Evolutionary conservation across 2,113 vertebrate genomes (phyloP).

Genomic region (Phainopepla nitens): DNA sequence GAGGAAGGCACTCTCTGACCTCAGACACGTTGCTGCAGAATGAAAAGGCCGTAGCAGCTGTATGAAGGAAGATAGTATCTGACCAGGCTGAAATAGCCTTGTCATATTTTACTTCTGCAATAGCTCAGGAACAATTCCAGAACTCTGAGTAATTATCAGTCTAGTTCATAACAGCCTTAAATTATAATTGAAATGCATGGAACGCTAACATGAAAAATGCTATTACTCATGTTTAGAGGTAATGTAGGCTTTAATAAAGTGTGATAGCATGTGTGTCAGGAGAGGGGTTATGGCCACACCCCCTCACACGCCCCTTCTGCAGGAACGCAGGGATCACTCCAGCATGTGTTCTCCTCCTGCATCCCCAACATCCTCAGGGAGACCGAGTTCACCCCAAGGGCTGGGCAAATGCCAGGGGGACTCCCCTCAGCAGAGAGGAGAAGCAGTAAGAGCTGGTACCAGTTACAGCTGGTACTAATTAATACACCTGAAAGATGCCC

Average conservation of each 20-base stretch:
- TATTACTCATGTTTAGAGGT: background rate
- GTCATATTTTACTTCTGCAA: background rate
- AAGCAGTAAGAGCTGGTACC: background rate
- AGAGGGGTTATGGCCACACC: background rate
- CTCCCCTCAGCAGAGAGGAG: background rate
- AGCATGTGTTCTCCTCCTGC: background rate
- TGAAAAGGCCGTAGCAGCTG: constrained; percentile 30
- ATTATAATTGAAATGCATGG: background rate
- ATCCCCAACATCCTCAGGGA: accelerated
- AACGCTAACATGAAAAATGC: background rate
- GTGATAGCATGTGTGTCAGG: background rate
- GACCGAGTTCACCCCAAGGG: background rate
- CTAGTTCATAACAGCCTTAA: background rate
- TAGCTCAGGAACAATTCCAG: background rate
- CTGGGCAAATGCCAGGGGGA: background rate
- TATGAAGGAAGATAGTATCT: background rate
- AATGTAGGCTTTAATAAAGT: background rate
- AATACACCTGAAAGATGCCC: constrained; percentile 8
- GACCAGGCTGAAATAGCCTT: background rate
- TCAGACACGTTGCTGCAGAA: constrained; percentile 27
- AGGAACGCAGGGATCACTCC: background rate
- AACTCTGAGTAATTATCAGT: background rate
- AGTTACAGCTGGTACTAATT: background rate
- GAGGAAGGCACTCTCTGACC: constrained; percentile 47
- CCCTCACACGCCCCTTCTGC: background rate